Evolutionary conservation across 2,797 vertebrate genomes (phyloP), one percentile per base, ranked within the genome.

Genomic region (Phrynocephalus guinanensis): DNA sequence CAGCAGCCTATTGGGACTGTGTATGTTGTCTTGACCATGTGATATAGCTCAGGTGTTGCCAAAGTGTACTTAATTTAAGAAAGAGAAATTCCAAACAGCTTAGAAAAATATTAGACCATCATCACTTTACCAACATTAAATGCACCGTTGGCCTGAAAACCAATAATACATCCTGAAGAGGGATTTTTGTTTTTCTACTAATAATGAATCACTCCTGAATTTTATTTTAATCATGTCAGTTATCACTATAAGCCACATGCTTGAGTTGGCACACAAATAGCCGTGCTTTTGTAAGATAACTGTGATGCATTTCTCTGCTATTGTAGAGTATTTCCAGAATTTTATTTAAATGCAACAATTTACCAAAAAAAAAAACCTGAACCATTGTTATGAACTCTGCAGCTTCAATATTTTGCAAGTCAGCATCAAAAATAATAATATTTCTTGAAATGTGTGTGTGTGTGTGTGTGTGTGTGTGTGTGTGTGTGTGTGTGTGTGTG

Each of bases 251-350:
- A 63, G 38, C 28, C 63, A 50, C n/a, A 50, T 78, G 44, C 22
- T 20, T 83, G 30, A 15, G 7, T 5, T 79, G 30, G 48, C 67
- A 79, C n/a, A 71, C 20, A 38, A 26, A 79, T 33, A 70, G 50
- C 30, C 15, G 30, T 56, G 13, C 6, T 22, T 10, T 50, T 86
- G 22, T 15, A 70, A 28, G 28, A 33, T 67, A 56, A 86, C 92
- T 93, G 86, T 93, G 86, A 90, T 90, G 86, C 76, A 83, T 91
- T 79, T 86, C 66, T 84, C 85, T 76, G 56, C 1, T 93, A 86
- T 92, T 93, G 90, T 89, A 92, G 91, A 93, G 93, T 91, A 87
- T 88, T 88, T 72, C 68, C 8, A 66, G 70, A 87, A 50, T 73
- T 13, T 15, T 52, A 79, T 88, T 87, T 56, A 85, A 24, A 16